Evolutionary conservation across 2,888 invertebrate species (phyloP), one percentile per base, ranked within the genome.

Genomic region (Mimas tiliae): DNA sequence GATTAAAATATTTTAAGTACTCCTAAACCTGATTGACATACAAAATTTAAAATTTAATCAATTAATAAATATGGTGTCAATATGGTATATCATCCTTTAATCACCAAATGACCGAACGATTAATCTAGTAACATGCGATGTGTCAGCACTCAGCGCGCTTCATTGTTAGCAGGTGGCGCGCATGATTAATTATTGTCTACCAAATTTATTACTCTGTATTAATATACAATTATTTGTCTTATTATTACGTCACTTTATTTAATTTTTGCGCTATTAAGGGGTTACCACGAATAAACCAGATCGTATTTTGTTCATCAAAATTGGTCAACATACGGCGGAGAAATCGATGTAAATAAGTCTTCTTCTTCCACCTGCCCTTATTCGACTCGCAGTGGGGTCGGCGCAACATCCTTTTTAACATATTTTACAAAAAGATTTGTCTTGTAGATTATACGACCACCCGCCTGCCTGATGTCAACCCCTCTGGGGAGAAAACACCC

Each of bases 131-230:
- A 72, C 80, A 83, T 76, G 80, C 80, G 76, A 85, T 80, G 74
- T 79, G 83, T 80, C 83, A 78, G 75, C 70, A 52, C 62, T 80
- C 83, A 78, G 75, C 70, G 53, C 62, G 83, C 82, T 85, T 84
- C 83, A 87, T 87, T 82, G 82, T 82, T 70, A 77, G 72, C 85
- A 87, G 81, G 80, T 83, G 85, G 72, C 70, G 74, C 73, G 67
- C 65, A 66, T 85, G 85, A 87, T 86, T 84, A 83, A 86, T 87
- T 76, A 75, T n/a, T n/a, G n/a, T 74, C 74, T 65, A 72, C 73
- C 77, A 73, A 79, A 79, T 69, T 74, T 74, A 83, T 82, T 79
- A 79, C 80, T 74, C 80, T 74, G 74, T 76, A 82, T 86, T 84
- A 82, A 81, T 83, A 79, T 79, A 77, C 81, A 81, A 84, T 85